Base-by-base conservation (phyloP, 2,113 vertebrate species). In the Blennius ocellaris region DNA sequence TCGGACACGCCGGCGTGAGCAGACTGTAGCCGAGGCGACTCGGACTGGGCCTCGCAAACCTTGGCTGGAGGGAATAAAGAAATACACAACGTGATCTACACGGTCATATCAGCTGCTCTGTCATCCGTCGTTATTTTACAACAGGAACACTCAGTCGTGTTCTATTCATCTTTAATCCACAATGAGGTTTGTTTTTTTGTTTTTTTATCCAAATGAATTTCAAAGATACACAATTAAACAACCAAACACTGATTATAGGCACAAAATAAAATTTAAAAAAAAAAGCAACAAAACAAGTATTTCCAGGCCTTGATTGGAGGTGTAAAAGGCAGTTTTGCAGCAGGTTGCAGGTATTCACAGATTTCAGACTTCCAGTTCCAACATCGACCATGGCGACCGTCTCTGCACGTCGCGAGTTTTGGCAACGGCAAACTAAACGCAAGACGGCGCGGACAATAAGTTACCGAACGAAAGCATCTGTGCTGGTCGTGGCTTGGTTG, bases 161-260 rank as follows among this genome's bases (percentile, higher is more conserved):
- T 64, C 36, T 36, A 40, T 53, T 51, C 3, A 76, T 48, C 21
- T 47, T 54, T 16, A 79, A 58, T 69, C 12, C 38, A 73, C 39
- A 73, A 68, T 6, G 8, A 30, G 21, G n/a, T n/a, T n/a, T n/a
- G n/a, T n/a, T n/a, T n/a, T n/a, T n/a, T n/a, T n/a, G n/a, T n/a
- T 52, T 62, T 71, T 72, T 8, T 82, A 49, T 49, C 82, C 58
- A 89, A 90, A 91, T 87, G 89, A 91, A 88, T 91, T 89, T 90
- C 51, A 82, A 74, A 81, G 70, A 79, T 66, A 59, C 36, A 84
- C 73, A 89, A 78, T 76, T 57, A 78, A 66, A 38, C 61, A 37
- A 44, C 30, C 17, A 74, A 68, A 59, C 12, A 71, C 54, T 41
- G 9, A 60, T 76, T 52, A 63, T n/a, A 76, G 49, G 71, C 39